Base-by-base conservation (phyloP, 2,113 vertebrate genomes). In the Laticauda colubrina region DNA sequence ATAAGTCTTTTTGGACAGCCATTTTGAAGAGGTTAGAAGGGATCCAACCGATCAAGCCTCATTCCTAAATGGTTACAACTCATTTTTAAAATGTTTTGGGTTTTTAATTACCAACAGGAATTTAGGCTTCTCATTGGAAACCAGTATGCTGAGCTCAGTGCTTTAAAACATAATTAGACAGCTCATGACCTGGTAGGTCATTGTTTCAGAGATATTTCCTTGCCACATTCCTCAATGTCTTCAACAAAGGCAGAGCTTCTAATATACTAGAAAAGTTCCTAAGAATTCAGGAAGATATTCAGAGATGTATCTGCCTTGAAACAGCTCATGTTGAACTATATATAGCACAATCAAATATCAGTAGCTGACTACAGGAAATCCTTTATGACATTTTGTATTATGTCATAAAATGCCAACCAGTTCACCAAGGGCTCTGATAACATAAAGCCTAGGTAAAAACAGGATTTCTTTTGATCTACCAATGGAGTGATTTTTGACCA, bases 371-470 rank as follows among this genome's bases (percentile, higher is more conserved):
- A 69, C 5, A 69, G 14, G 14, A 69, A 69, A 69, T 34, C 2
- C 15, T 34, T 69, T 69, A 34, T 34, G 29, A 69, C 64, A 69
- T 69, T 69, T 69, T 69, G 29, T 2, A 69, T 69, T 6, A n/a
- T 29, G 59, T 61, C 59, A 61, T 61, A 61, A 61, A 61, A 61
- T 61, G 59, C 87, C 59, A 85, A 53, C 34, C 14, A 43, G n/a
- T 12, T 26, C 21, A 39, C 24, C 34, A 11, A 89, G 85, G 64
- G 57, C 85, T 92, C 93, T 91, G 2, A 92, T 89, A 43, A 91
- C 81, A 91, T 29, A 59, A 54, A 89, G 2, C n/a, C 85, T 18
- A 95, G 81, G 95, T 94, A 91, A 86, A 93, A 89, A 95, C 55
- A 93, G 92, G n/a, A 57, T 87, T 55, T 92, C 87, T 93, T 95